Evolutionary conservation across 2,888 invertebrate species (phyloP).

Genomic region (Sabatieria punctata): DNA sequence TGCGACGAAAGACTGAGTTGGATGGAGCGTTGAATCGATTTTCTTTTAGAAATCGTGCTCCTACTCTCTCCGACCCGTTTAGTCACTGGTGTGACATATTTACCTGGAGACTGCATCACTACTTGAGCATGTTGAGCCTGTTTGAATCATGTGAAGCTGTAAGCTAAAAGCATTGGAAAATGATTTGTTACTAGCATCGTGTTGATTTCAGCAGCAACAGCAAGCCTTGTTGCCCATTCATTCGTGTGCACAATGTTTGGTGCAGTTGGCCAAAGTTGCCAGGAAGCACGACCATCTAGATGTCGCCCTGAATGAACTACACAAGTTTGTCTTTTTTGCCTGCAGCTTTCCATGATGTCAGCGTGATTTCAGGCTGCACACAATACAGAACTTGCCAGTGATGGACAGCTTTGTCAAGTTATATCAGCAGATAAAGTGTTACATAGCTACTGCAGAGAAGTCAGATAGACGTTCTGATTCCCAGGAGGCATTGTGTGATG

Average conservation of each 20-base stretch:
- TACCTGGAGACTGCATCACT: conserved; percentile 92
- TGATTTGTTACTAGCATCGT: no score
- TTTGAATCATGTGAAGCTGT: conserved; percentile 44
- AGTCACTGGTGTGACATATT: conserved; percentile 97
- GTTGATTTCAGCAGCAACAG: conserved; percentile 42
- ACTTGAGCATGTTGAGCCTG: conserved; percentile 71
- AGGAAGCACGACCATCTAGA: conserved; percentile 58
- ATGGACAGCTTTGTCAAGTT: conserved; percentile 96
- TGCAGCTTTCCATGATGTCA: background rate
- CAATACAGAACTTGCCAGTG: conserved; percentile 83
- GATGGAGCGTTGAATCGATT: no score
- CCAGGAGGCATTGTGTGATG: background rate
- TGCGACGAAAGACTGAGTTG: no score
- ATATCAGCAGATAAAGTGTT: conserved; percentile 57
- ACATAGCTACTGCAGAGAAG: conserved; percentile 7
- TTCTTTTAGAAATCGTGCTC: conserved; percentile 53
- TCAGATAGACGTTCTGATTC: no score
- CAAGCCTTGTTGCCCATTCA: conserved; percentile 86
- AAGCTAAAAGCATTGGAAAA: no score
- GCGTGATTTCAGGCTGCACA: conserved; percentile 68
- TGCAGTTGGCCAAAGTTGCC: conserved; percentile 88
- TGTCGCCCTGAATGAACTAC: conserved; percentile 18
- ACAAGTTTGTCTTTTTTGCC: conserved; percentile 12
- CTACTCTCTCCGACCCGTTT: conserved; percentile 83
- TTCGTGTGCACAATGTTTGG: conserved; percentile 77